Conservation (phyloP, 2,888 invertebrate genomes). For the Strigamia transsilvanica region DNA sequence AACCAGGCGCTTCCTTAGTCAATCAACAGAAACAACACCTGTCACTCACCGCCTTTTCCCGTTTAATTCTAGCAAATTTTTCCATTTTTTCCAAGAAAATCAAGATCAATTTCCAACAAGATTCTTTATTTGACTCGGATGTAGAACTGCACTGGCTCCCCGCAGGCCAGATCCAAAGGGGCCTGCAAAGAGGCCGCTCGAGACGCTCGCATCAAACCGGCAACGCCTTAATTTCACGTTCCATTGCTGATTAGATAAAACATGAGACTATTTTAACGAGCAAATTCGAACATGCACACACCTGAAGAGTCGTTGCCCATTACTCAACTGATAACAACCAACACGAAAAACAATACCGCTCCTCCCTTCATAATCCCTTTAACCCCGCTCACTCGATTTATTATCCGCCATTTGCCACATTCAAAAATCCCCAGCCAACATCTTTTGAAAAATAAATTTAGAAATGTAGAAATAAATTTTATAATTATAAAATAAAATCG, state of each 20-base stretch:
- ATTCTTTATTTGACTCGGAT: not conserved
- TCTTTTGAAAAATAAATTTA: not conserved
- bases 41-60: too few relatives aligned
- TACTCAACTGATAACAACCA: not conserved
- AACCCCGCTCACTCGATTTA: not conserved
- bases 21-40: not conserved
- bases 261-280: slow-evolving; percentile 21
- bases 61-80: too few relatives aligned
- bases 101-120: not conserved
- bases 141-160: not conserved
- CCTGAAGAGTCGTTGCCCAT: not conserved
- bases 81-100: not conserved
- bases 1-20: not conserved
- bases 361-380: not conserved
- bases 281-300: slow-evolving; percentile 16
- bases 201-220: slow-evolving; percentile 3
- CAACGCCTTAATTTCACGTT: slow-evolving; percentile 21
- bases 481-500: not conserved
- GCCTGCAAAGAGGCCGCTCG: slow-evolving; percentile 13
- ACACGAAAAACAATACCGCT: not conserved
- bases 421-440: too few relatives aligned
- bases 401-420: not conserved
- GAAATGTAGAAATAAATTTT: not conserved
- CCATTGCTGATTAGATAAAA: slow-evolving; percentile 21
- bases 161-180: not conserved